phyloP scores from a whole-genome alignment of 2,888 invertebrate genomes.

The Selenia dentaria region DNA sequence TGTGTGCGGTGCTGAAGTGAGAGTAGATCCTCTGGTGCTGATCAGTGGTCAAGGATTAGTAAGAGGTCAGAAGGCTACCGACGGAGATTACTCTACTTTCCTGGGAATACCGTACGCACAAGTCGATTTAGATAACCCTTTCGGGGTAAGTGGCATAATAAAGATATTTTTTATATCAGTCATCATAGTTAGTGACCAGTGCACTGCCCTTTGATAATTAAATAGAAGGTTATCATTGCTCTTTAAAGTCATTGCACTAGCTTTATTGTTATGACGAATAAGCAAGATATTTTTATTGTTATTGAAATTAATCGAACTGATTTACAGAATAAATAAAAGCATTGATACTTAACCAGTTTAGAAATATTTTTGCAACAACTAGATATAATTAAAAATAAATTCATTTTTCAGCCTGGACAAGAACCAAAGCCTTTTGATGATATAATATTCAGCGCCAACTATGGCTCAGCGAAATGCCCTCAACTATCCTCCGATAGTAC shows the following conservation, averaged over 20 bases:
- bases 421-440: slow-evolving; percentile 55
- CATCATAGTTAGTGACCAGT: slow-evolving; percentile 17
- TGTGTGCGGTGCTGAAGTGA: slow-evolving; percentile 42
- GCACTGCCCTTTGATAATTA: background rate
- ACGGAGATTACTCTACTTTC: slow-evolving; percentile 70
- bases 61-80: slow-evolving; percentile 60
- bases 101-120: slow-evolving; percentile 73
- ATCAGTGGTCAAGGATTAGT: slow-evolving; percentile 66
- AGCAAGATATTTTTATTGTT: background rate
- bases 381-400: no score
- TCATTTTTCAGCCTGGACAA: slow-evolving; percentile 55
- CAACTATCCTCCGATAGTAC: slow-evolving; percentile 44
- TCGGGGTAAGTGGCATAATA: slow-evolving; percentile 64
- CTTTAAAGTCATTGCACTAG: background rate
- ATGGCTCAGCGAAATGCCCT: slow-evolving; percentile 64
- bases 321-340: no score
- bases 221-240: slow-evolving; percentile 5
- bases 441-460: slow-evolving; percentile 62
- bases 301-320: no score
- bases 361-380: no score
- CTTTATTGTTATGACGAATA: background rate
- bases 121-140: slow-evolving; percentile 65
- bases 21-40: slow-evolving; percentile 71
- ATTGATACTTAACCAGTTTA: no score
- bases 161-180: no score